Conservation (phyloP, 2,888 invertebrate genomes). For the Amphipyra tragopoginis region DNA sequence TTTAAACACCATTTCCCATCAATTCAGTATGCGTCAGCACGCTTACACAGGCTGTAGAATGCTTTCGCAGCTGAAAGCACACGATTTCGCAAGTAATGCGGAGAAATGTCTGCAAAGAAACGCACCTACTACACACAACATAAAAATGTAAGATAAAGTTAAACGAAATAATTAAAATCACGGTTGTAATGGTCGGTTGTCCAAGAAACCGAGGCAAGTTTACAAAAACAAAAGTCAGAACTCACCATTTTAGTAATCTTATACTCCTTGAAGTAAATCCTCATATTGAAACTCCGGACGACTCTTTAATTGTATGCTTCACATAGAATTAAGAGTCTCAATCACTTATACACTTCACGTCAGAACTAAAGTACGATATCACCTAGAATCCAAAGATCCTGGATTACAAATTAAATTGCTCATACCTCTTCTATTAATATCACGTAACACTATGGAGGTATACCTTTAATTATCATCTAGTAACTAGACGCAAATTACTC, state of each 20-base stretch:
- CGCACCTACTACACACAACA: no score
- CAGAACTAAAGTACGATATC: conserved; percentile 30
- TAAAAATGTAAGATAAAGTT: no score
- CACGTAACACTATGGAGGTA: conserved; percentile 23
- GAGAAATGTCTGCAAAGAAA: no score
- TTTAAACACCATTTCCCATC: no score
- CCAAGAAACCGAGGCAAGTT: no score
- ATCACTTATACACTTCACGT: conserved; percentile 45
- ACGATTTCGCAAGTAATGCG: no score
- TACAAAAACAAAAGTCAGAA: conserved; percentile 37
- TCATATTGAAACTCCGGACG: conserved; percentile 71
- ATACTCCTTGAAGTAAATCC: conserved; percentile 86
- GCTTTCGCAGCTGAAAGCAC: no score
- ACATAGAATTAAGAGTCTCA: conserved; percentile 81
- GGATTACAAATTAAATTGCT: conserved; percentile 35
- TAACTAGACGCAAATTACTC: no score
- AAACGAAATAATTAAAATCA: no score
- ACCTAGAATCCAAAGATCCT: conserved; percentile 38
- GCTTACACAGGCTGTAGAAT: no score
- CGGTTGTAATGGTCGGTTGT: no score
- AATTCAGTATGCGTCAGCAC: no score
- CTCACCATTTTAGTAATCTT: conserved; percentile 81
- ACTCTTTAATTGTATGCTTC: conserved; percentile 82
- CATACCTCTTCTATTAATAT: conserved; percentile 35
- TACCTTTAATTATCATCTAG: not conserved